These are phyloP conservation scores for Motacilla alba DNA, from an alignment of 2,113 vertebrate species.

Conservation along the genomic window DNA sequence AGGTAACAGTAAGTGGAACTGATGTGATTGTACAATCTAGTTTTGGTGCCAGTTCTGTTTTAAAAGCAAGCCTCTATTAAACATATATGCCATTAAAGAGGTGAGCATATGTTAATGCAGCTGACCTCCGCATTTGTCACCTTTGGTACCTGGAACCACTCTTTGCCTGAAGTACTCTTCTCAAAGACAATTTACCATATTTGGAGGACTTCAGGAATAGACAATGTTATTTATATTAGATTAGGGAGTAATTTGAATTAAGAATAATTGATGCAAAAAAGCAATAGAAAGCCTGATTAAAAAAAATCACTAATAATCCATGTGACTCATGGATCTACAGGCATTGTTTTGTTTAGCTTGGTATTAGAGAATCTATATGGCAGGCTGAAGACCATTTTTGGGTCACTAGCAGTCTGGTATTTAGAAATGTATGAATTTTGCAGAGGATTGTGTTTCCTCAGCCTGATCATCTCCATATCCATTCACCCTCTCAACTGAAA, in stretches of 20 bases:
- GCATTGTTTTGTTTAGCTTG: background rate
- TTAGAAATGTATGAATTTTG: background rate
- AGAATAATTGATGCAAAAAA: conserved; percentile 10
- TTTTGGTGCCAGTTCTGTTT: background rate
- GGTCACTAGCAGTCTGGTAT: background rate
- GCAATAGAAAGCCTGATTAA: background rate
- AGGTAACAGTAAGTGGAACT: background rate
- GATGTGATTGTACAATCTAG: background rate
- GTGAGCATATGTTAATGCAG: background rate
- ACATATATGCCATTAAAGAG: background rate
- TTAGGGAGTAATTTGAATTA: background rate
- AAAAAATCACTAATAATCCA: background rate
- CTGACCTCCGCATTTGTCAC: background rate
- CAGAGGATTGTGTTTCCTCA: background rate
- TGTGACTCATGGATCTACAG: background rate
- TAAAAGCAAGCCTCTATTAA: background rate
- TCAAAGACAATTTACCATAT: background rate
- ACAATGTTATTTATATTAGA: background rate
- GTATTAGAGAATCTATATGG: background rate
- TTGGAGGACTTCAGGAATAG: background rate
- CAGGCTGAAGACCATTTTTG: background rate
- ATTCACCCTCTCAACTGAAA: background rate
- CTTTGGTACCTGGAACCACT: background rate
- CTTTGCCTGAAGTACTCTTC: background rate
- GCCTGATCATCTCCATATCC: background rate